phyloP scores from a whole-genome alignment of 2,113 vertebrate genomes.

The Cariama cristata region DNA sequence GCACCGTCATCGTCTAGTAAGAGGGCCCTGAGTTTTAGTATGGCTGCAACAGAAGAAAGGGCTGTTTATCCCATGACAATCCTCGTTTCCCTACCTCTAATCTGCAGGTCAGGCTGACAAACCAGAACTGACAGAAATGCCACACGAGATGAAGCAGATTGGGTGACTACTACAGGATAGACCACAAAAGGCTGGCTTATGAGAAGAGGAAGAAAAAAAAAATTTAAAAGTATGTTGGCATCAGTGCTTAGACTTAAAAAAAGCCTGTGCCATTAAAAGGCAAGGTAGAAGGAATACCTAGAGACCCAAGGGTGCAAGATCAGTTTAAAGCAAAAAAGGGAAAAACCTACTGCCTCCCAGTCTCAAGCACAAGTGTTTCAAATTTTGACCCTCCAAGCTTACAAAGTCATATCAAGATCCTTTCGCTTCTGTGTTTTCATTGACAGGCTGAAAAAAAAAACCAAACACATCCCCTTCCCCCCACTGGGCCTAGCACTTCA shows the following conservation, averaged over 20 bases:
- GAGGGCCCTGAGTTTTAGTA: not conserved
- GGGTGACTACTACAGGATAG: not conserved
- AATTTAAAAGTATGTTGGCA: not conserved
- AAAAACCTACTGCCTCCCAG: not conserved
- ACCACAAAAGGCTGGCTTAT: not conserved
- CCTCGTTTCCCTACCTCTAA: not conserved
- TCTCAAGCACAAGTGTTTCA: not conserved
- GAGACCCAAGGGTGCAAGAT: not conserved
- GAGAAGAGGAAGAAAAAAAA: not conserved
- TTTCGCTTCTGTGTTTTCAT: not conserved
- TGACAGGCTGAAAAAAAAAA: not conserved
- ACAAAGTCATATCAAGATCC: not conserved
- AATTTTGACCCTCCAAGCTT: not conserved
- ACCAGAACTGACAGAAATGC: not conserved
- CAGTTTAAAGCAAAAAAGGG: not conserved
- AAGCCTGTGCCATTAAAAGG: not conserved
- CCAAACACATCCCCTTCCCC: not conserved
- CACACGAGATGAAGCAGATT: not conserved
- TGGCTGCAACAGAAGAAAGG: not conserved
- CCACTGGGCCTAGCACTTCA: not conserved
- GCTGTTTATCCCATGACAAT: not conserved
- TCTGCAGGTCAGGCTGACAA: not conserved
- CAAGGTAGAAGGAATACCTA: rapidly evolving
- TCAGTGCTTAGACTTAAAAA: not conserved
- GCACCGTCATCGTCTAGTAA: not conserved